Percentiles rank a stretch among this genome's conserved stretches.
Conservation (phyloP, 2,113 vertebrate species). For the Petaurus breviceps region DNA sequence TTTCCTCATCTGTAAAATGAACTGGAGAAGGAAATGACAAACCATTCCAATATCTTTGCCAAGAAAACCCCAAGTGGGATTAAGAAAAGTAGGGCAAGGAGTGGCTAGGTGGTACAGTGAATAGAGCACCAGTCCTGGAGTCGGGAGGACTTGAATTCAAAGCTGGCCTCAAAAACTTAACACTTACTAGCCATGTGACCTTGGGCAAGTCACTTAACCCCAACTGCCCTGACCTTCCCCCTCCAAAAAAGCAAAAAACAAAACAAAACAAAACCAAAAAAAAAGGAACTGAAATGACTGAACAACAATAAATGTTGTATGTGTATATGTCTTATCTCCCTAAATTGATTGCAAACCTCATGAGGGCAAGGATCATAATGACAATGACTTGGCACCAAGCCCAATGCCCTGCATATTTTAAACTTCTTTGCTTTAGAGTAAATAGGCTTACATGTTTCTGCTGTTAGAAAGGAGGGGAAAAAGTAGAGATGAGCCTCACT, state of each 20-base stretch:
- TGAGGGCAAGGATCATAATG: not conserved
- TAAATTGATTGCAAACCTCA: not conserved
- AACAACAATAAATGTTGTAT: not conserved
- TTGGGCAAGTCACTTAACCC: too few species aligned
- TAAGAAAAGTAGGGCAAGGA: not conserved
- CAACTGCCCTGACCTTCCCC: too few species aligned
- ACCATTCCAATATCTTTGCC: too few species aligned
- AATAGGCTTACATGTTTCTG: not conserved
- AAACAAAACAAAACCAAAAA: too few species aligned
- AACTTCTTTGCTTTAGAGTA: not conserved
- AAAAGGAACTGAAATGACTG: not conserved
- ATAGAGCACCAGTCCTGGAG: too few species aligned
- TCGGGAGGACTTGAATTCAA: too few species aligned
- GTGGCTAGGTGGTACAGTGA: too few species aligned
- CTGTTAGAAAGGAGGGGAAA: not conserved
- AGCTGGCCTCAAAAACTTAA: too few species aligned
- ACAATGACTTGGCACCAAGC: not conserved
- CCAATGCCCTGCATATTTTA: not conserved
- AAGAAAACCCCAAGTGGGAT: not conserved
- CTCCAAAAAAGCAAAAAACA: too few species aligned
- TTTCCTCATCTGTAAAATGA: too few species aligned
- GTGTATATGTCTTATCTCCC: not conserved
- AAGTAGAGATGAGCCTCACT: not conserved
- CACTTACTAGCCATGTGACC: too few species aligned
- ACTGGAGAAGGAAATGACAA: too few species aligned